Base-by-base conservation (phyloP, 2,888 invertebrate species). In the Carcina quercana region DNA sequence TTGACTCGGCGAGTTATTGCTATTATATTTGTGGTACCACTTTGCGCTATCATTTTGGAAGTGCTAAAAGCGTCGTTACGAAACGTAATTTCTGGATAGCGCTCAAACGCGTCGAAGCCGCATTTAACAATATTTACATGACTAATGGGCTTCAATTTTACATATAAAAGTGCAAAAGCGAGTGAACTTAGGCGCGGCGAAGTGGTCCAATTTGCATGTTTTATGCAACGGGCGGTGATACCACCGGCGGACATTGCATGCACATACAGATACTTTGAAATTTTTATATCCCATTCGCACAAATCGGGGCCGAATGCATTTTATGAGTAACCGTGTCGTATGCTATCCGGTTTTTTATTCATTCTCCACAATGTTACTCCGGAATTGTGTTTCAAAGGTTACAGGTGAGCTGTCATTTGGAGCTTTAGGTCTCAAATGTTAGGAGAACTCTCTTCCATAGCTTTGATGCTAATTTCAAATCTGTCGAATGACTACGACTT, bases 191-290 rank as follows among this genome's bases (percentile, higher is more conserved):
- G 74, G 56, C 51, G 49, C 67, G 60, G 63, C 54, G 73, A 78
- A 79, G 79, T 79, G 76, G 70, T 70, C 70, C 79, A 82, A 82
- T 83, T 83, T 80, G 69, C 82, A 83, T 83, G 72, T 74, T 78
- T 80, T 78, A 83, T 82, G 75, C 74, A 74, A 30, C 58, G 60
- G 55, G 53, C 57, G 68, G 68, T 66, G 78, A 73, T 75, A 68
- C 65, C 61, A 53, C 56, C 63, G n/a, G 29, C 42, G 52, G 68
- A 64, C 70, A 61, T 50, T 59, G 67, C 69, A 67, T 60, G 64
- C 60, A 65, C 59, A 64, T 59, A 58, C 64, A 62, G 62, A 58
- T 63, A 58, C 64, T 74, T 64, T 82, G 66, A 73, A 82, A 75
- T 60, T 74, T 82, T 79, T 76, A 80, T 76, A 67, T 58, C 59